These are phyloP conservation scores for Cephus pulcher DNA, from an alignment of 2,888 invertebrate genomes.

Conservation along the genomic window DNA sequence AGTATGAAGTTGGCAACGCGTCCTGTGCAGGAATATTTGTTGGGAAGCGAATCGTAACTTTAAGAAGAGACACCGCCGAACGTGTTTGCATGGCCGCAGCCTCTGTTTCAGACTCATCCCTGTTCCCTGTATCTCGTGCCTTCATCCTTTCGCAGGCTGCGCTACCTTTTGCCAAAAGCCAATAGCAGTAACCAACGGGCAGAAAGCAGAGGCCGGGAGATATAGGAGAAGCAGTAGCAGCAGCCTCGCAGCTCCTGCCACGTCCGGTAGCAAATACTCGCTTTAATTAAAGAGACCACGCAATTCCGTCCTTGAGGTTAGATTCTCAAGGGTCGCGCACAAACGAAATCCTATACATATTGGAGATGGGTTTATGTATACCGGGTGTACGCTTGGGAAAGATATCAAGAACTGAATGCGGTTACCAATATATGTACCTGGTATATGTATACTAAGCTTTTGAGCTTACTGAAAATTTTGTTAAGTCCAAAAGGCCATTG, in stretches of 20 bases:
- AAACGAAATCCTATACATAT: constrained; percentile 12
- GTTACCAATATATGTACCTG: not conserved
- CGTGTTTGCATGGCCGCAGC: constrained; percentile 5
- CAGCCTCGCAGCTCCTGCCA: not conserved
- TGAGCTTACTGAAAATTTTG: too few species aligned
- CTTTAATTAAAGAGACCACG: constrained; percentile 22
- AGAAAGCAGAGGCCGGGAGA: not conserved
- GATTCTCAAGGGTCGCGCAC: constrained; percentile 9
- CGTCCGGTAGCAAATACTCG: constrained; percentile 22
- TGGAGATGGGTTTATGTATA: not conserved
- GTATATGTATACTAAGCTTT: too few species aligned
- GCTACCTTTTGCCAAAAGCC: not conserved
- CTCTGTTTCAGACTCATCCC: not conserved
- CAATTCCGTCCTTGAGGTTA: constrained; percentile 19
- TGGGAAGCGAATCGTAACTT: constrained; percentile 5
- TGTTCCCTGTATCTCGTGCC: not conserved
- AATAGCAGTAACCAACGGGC: not conserved
- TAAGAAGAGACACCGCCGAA: constrained; percentile 1
- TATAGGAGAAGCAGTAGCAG: not conserved
- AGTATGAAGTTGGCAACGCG: not conserved
- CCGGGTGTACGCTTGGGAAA: not conserved
- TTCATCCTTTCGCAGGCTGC: not conserved
- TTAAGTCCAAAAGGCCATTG: not conserved
- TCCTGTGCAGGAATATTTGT: not conserved
- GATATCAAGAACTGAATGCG: not conserved